These are phyloP conservation scores for Drosophila lowei DNA, from an alignment of 1,140 invertebrate genomes.

Conservation along the genomic window DNA sequence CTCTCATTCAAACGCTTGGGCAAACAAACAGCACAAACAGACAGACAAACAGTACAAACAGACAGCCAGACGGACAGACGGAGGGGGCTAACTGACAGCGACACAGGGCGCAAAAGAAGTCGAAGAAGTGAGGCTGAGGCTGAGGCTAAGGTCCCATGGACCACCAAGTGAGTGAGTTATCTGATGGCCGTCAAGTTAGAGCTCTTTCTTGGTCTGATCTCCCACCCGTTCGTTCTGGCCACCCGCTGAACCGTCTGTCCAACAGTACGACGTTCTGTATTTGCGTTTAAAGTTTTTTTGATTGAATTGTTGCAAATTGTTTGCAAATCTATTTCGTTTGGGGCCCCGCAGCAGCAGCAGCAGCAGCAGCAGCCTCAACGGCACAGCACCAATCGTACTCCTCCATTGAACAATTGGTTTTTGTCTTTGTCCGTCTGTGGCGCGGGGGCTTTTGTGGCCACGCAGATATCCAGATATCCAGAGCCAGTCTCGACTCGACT, in stretches of 20 bases:
- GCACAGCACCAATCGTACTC: constrained; percentile 8
- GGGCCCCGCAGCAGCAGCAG: constrained; percentile 13
- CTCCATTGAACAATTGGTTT: constrained; percentile 76
- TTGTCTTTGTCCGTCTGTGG: constrained; percentile 66
- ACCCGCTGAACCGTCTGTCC: constrained; percentile 31
- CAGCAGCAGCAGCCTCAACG: too few species aligned
- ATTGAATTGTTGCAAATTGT: constrained; percentile 82
- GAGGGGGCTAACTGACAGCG: constrained; percentile 30
- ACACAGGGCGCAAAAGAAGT: constrained; percentile 62
- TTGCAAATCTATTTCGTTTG: constrained; percentile 77
- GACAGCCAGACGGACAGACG: background rate
- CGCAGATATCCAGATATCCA: constrained; percentile 61
- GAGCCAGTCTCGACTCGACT: constrained; percentile 45
- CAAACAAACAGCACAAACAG: constrained; percentile 61
- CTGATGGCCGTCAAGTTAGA: constrained; percentile 65
- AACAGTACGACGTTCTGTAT: constrained; percentile 57
- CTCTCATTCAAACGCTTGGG: constrained; percentile 73
- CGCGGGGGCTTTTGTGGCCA: constrained; percentile 69
- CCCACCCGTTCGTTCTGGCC: constrained; percentile 14
- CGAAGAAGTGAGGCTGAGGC: constrained; percentile 45
- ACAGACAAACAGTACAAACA: constrained; percentile 5
- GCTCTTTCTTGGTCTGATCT: constrained; percentile 18
- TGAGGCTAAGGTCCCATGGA: constrained; percentile 36
- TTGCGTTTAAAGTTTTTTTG: constrained; percentile 81
- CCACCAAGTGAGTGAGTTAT: constrained; percentile 81